These are phyloP conservation scores for Hippoglossus hippoglossus DNA, from an alignment of 2,797 vertebrate genomes.

Conservation along the genomic window DNA sequence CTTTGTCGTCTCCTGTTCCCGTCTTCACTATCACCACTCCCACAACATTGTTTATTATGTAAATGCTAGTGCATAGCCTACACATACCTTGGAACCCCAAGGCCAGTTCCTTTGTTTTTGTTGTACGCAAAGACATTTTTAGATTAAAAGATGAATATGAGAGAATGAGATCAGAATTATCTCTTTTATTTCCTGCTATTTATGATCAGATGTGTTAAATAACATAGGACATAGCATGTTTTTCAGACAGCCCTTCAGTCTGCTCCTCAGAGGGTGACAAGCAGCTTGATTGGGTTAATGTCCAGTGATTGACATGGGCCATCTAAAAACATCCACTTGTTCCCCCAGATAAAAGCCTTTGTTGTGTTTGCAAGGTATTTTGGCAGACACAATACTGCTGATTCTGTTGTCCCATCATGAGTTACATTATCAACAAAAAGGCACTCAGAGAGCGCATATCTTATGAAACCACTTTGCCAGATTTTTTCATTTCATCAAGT, in stretches of 20 bases:
- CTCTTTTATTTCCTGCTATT: too few relatives aligned
- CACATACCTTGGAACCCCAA: background rate
- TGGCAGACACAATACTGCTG: background rate
- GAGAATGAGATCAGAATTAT: too few relatives aligned
- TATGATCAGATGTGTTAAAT: too few relatives aligned
- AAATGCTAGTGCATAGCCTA: background rate
- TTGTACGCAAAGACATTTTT: background rate
- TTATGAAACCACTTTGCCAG: too few relatives aligned
- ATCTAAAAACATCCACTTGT: too few relatives aligned
- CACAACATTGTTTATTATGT: constrained; percentile 1
- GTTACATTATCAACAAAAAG: too few relatives aligned
- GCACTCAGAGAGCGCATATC: too few relatives aligned
- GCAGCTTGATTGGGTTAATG: background rate
- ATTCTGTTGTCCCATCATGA: too few relatives aligned
- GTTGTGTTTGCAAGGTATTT: background rate
- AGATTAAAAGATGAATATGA: background rate
- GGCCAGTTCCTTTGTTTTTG: background rate
- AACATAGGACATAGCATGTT: too few relatives aligned
- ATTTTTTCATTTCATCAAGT: too few relatives aligned
- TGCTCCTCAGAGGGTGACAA: background rate
- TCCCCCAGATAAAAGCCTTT: background rate
- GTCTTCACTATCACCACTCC: background rate
- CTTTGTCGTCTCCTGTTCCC: background rate
- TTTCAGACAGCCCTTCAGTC: background rate
- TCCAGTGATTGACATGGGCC: background rate